phyloP scores from a whole-genome alignment of 2,113 vertebrate species.

The Chaetura pelagica region DNA sequence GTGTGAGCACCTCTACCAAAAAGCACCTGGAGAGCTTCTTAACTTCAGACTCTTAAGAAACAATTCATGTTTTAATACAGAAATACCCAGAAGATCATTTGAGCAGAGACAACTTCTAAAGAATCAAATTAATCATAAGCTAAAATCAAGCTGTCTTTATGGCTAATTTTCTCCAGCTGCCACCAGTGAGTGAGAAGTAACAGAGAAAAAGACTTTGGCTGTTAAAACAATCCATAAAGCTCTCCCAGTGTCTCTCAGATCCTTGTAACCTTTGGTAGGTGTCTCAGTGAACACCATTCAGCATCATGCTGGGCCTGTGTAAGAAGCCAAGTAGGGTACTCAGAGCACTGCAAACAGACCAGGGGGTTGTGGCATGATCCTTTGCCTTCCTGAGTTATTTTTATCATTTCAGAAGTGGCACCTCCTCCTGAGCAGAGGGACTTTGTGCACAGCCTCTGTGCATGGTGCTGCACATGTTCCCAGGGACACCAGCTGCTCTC shows the following conservation, averaged over 20 bases:
- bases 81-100: not conserved
- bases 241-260: not conserved
- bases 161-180: not conserved
- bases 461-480: rapidly evolving
- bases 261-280: not conserved
- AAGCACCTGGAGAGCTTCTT: not conserved
- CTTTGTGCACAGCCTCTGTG: not conserved
- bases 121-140: not conserved
- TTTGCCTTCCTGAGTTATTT: not conserved
- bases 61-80: not conserved
- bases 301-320: not conserved
- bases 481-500: not conserved
- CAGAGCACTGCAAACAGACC: not conserved
- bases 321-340: not conserved
- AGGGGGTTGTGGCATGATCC: rapidly evolving
- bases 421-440: not conserved
- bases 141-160: not conserved
- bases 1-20: not conserved
- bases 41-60: not conserved
- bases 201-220: not conserved
- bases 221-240: constrained; percentile 1
- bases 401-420: not conserved
- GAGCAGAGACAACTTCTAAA: not conserved
- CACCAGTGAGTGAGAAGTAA: not conserved
- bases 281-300: not conserved